Conservation (phyloP, 2,888 invertebrate species). For the Nomada lathburiana region DNA sequence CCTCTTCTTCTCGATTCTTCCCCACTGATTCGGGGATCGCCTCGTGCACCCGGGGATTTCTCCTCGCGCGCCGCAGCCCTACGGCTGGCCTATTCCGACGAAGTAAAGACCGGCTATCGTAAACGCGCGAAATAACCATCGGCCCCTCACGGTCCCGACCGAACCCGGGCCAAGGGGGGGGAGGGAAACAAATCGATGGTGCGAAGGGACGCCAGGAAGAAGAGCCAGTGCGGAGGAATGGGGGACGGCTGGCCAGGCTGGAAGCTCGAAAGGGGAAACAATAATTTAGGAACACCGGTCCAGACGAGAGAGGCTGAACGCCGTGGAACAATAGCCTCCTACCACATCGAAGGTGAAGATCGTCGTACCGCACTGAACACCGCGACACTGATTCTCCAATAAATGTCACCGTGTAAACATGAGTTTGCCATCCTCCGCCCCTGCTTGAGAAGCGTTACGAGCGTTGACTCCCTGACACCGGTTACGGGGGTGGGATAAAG, state of each 20-base stretch:
- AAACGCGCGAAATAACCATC: constrained; percentile 79
- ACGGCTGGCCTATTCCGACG: constrained; percentile 67
- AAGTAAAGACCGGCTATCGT: constrained; percentile 76
- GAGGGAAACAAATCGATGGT: constrained; percentile 49
- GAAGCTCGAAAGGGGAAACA: constrained; percentile 63
- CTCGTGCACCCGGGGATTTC: not conserved
- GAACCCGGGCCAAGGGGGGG: constrained; percentile 12
- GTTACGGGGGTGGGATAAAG: constrained; percentile 17
- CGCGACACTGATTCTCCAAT: constrained; percentile 74
- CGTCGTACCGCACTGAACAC: constrained; percentile 49
- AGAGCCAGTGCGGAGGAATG: not conserved
- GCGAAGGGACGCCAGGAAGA: constrained; percentile 36
- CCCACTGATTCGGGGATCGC: not conserved
- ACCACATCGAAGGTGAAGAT: constrained; percentile 42
- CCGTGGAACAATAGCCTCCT: constrained; percentile 57
- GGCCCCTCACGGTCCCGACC: constrained; percentile 48
- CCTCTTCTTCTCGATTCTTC: constrained; percentile 26
- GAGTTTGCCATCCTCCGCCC: constrained; percentile 37
- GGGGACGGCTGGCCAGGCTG: constrained; percentile 26
- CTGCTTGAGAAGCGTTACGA: constrained; percentile 27
- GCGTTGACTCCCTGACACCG: constrained; percentile 38
- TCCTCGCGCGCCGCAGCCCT: constrained; percentile 36
- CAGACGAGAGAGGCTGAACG: constrained; percentile 46
- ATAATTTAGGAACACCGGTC: constrained; percentile 72
- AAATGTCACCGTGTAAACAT: constrained; percentile 70